A percentile compares a stretch with the other conserved stretches of the same genome.
Conservation (phyloP, 2,797 vertebrate genomes). For the Aselliscus stoliczkanus region DNA sequence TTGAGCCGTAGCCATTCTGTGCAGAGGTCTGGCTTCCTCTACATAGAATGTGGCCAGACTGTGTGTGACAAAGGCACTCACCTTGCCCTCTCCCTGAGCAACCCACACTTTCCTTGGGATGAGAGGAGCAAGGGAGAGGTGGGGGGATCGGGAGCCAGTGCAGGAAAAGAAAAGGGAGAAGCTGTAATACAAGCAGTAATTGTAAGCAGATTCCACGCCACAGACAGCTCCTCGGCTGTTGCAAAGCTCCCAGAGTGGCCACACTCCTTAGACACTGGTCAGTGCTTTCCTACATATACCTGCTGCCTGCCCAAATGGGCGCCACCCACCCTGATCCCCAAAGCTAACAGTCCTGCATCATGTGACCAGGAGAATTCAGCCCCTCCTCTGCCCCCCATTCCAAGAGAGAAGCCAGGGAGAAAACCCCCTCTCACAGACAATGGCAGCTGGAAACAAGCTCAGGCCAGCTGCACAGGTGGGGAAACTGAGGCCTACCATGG, state of each 20-base stretch:
- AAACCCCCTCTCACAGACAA: accelerated
- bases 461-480: background rate
- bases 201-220: background rate
- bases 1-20: background rate
- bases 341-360: accelerated
- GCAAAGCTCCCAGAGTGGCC: no score
- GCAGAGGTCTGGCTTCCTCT: background rate
- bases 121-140: no score
- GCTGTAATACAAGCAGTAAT: accelerated
- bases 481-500: background rate
- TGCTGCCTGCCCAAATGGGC: accelerated
- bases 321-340: background rate
- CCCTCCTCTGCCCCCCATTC: background rate
- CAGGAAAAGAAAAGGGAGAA: background rate
- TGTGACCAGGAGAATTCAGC: background rate
- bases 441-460: background rate
- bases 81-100: no score
- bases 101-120: background rate
- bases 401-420: background rate
- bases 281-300: accelerated
- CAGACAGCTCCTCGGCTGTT: background rate
- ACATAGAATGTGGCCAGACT: background rate
- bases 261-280: accelerated
- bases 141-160: background rate
- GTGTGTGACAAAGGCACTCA: background rate